These are phyloP conservation scores for Dicyrtomina minuta DNA, from an alignment of 2,888 invertebrate species.

Conservation along the genomic window DNA sequence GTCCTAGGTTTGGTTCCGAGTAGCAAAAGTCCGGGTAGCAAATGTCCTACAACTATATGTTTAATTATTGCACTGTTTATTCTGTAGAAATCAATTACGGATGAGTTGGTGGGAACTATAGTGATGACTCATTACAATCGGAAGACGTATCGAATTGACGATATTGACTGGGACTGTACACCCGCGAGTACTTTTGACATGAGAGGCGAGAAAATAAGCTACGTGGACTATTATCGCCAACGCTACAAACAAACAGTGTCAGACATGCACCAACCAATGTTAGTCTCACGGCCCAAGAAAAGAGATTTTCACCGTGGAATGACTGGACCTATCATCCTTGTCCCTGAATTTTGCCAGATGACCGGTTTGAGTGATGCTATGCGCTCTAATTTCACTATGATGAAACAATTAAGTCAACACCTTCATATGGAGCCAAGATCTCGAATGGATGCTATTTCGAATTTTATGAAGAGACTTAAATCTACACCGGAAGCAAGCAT, in stretches of 20 bases:
- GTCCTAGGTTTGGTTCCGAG: too few relatives aligned
- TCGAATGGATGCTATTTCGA: slow-evolving; percentile 68
- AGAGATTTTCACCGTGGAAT: slow-evolving; percentile 38
- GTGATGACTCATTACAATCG: slow-evolving; percentile 89
- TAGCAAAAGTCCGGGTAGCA: too few relatives aligned
- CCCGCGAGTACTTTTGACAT: slow-evolving; percentile 69
- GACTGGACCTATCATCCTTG: slow-evolving; percentile 58
- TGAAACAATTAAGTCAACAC: slow-evolving; percentile 78
- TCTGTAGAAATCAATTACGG: slow-evolving; percentile 46
- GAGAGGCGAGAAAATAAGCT: slow-evolving; percentile 32
- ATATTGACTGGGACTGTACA: slow-evolving; percentile 73
- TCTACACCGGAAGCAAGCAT: slow-evolving; percentile 58
- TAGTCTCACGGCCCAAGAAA: slow-evolving; percentile 54
- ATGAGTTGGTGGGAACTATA: slow-evolving; percentile 61
- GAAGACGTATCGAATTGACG: slow-evolving; percentile 81
- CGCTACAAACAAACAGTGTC: slow-evolving; percentile 55
- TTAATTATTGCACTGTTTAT: too few relatives aligned
- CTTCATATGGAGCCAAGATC: slow-evolving; percentile 80
- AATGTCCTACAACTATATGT: too few relatives aligned
- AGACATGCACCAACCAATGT: slow-evolving; percentile 56
- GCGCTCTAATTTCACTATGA: slow-evolving; percentile 75
- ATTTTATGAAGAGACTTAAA: slow-evolving; percentile 63
- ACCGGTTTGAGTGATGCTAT: slow-evolving; percentile 87
- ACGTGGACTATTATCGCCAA: slow-evolving; percentile 42
- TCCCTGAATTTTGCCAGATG: slow-evolving; percentile 83